These are phyloP conservation scores for Heterohyrax brucei DNA, from an alignment of 2,797 vertebrate species.

Conservation along the genomic window DNA sequence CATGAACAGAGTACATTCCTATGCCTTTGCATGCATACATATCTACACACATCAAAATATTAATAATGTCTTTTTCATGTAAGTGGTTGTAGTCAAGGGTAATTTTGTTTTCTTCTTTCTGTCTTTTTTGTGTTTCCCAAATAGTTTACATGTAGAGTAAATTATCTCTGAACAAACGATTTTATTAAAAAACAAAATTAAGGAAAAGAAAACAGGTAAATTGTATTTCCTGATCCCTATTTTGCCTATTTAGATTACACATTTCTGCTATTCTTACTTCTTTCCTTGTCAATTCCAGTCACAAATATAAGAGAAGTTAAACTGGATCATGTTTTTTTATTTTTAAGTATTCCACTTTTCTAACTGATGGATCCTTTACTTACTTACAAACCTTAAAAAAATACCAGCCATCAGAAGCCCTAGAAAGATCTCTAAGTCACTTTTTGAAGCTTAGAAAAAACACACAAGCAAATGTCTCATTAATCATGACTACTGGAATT, in stretches of 20 bases:
- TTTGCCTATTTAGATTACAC: background rate
- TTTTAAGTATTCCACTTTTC: slow-evolving; percentile 67
- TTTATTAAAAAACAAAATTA: slow-evolving; percentile 64
- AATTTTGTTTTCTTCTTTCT: slow-evolving; percentile 30
- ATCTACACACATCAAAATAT: background rate
- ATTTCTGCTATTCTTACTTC: slow-evolving; percentile 44
- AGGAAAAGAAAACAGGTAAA: slow-evolving; percentile 15
- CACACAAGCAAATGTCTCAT: slow-evolving; percentile 58
- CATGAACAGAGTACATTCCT: background rate
- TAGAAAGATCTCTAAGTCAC: background rate
- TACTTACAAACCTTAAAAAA: slow-evolving; percentile 70
- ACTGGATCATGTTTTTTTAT: slow-evolving; percentile 40
- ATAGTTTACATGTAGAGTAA: slow-evolving; percentile 15
- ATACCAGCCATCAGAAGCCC: slow-evolving; percentile 37
- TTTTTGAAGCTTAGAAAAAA: slow-evolving; percentile 72
- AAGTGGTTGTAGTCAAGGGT: background rate
- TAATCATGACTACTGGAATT: slow-evolving; percentile 67
- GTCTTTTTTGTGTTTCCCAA: slow-evolving; percentile 34
- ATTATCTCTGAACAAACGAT: slow-evolving; percentile 43
- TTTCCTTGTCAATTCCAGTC: slow-evolving; percentile 13
- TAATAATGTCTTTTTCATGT: slow-evolving; percentile 13
- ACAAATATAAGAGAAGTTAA: slow-evolving; percentile 51
- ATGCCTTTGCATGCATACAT: background rate
- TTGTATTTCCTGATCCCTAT: slow-evolving; percentile 9
- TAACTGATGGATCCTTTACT: slow-evolving; percentile 55